Conservation (phyloP, 2,888 invertebrate species). For the Eurois occulta region DNA sequence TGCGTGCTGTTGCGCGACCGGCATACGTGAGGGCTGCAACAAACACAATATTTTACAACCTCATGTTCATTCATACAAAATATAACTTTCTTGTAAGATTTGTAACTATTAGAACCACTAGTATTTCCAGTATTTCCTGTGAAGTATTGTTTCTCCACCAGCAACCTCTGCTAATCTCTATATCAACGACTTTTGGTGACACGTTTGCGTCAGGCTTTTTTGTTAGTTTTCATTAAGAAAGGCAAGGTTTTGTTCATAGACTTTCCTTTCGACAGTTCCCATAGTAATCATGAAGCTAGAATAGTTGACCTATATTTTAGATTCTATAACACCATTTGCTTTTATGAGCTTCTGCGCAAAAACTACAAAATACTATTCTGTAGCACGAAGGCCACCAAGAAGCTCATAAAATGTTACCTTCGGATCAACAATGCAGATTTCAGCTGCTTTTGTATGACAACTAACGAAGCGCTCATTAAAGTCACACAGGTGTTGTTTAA, state of each 20-base stretch:
- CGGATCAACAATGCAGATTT: constrained; percentile 59
- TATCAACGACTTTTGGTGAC: not conserved
- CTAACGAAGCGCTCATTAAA: constrained; percentile 56
- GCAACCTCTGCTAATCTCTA: not conserved
- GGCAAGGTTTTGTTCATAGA: not conserved
- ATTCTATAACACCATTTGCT: not conserved
- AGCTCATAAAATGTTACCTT: constrained; percentile 57
- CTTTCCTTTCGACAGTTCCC: not conserved
- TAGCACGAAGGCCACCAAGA: constrained; percentile 16
- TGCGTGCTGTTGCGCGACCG: constrained; percentile 93
- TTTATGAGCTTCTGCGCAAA: constrained; percentile 13
- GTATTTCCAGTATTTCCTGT: not conserved
- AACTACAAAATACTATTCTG: constrained; percentile 13
- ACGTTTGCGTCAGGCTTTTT: not conserved
- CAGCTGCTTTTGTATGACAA: constrained; percentile 49
- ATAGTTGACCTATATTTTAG: constrained; percentile 7
- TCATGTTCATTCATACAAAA: not conserved
- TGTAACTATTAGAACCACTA: not conserved
- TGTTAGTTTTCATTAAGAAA: not conserved
- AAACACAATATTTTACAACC: constrained; percentile 19
- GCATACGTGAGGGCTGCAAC: constrained; percentile 95
- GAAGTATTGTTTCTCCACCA: too few species aligned
- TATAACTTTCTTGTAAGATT: not conserved
- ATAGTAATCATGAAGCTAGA: constrained; percentile 6
- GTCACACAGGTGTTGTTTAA: constrained; percentile 51